These are phyloP conservation scores for Cyprinodon tularosa DNA, from an alignment of 2,113 vertebrate genomes.

Conservation along the genomic window DNA sequence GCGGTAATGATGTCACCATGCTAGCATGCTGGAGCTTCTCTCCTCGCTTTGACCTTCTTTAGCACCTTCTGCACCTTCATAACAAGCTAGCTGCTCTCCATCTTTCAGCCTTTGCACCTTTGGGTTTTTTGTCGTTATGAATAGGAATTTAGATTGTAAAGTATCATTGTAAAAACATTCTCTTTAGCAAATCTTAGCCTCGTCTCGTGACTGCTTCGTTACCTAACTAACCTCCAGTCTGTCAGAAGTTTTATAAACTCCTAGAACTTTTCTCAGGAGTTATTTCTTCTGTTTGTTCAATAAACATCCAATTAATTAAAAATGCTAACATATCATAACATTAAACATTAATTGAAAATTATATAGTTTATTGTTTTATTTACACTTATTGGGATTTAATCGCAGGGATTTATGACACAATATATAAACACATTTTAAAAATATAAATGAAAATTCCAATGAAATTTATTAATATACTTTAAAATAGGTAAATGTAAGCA, in stretches of 20 bases:
- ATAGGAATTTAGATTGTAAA: not conserved
- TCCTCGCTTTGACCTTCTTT: conserved; percentile 43
- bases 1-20: not conserved
- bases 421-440: too few species aligned
- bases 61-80: conserved; percentile 12
- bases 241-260: not conserved
- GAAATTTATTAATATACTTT: too few species aligned
- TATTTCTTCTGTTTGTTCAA: not conserved
- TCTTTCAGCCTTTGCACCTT: not conserved
- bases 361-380: too few species aligned
- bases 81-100: conserved; percentile 20
- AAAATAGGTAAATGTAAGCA: too few species aligned
- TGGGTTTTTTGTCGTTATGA: not conserved
- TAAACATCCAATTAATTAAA: not conserved
- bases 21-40: not conserved
- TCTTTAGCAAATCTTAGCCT: not conserved
- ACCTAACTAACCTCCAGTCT: not conserved
- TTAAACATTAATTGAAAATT: not conserved
- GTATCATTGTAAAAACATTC: not conserved
- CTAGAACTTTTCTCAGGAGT: not conserved
- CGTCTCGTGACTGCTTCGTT: not conserved
- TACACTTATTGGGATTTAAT: too few species aligned
- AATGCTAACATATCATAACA: too few species aligned
- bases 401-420: too few species aligned
- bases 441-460: too few species aligned